phyloP scores from a whole-genome alignment of 2,113 vertebrate species.

The Channa maculata region DNA sequence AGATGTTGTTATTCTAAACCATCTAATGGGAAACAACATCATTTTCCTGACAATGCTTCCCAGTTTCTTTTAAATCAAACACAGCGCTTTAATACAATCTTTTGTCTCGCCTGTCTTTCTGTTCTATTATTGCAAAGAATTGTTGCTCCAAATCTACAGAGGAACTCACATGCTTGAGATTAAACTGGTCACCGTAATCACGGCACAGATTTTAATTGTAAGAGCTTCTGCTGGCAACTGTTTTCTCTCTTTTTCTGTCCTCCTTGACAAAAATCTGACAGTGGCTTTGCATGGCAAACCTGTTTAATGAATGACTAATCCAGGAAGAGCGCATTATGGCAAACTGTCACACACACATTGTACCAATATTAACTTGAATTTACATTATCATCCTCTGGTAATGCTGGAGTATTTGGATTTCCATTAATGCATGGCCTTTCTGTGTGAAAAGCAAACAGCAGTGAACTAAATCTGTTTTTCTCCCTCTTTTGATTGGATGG shows the following conservation, averaged over 20 bases:
- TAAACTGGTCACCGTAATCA: slow-evolving; percentile 80
- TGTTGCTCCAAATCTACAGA: slow-evolving; percentile 72
- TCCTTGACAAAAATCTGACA: slow-evolving; percentile 86
- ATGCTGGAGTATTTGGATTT: slow-evolving; percentile 86
- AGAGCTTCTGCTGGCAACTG: slow-evolving; percentile 71
- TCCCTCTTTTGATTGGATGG: slow-evolving; percentile 73
- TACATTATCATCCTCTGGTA: slow-evolving; percentile 88
- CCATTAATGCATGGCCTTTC: slow-evolving; percentile 80
- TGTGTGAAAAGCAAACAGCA: slow-evolving; percentile 78
- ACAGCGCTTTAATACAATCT: slow-evolving; percentile 65
- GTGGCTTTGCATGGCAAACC: slow-evolving; percentile 87
- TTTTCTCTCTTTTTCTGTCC: slow-evolving; percentile 73
- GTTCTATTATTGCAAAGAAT: slow-evolving; percentile 73
- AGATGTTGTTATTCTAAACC: slow-evolving; percentile 74
- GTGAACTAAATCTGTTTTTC: slow-evolving; percentile 80
- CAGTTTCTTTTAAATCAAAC: slow-evolving; percentile 72
- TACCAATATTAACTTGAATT: slow-evolving; percentile 87
- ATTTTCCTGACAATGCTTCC: slow-evolving; percentile 69
- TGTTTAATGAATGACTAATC: slow-evolving; percentile 87
- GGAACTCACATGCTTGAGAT: slow-evolving; percentile 80
- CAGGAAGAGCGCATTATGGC: slow-evolving; percentile 83
- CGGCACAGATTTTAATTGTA: slow-evolving; percentile 81
- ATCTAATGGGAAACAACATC: slow-evolving; percentile 75
- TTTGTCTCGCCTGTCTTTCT: slow-evolving; percentile 77
- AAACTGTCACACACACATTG: slow-evolving; percentile 86